Evolutionary conservation across 2,888 invertebrate species (phyloP).

Genomic region (Bugulina stolonifera): DNA sequence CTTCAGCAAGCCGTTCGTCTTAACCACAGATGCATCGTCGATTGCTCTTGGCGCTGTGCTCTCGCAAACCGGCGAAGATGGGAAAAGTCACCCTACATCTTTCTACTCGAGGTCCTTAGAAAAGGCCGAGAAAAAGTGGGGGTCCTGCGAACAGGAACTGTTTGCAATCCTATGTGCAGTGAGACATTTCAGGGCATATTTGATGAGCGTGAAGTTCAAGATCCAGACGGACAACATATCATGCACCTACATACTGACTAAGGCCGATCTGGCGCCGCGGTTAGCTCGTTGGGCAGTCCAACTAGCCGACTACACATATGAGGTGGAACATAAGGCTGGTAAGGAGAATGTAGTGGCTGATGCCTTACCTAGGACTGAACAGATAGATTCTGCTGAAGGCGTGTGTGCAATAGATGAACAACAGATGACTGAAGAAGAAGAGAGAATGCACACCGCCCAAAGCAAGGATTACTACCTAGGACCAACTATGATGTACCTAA

Average conservation of each 20-base stretch:
- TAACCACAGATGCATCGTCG: too few relatives aligned
- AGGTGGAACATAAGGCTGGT: neutral
- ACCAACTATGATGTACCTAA: neutral
- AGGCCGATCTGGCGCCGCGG: neutral
- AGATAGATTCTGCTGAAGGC: neutral
- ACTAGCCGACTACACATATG: neutral
- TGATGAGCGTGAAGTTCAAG: neutral
- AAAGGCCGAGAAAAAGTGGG: slow-evolving; percentile 6
- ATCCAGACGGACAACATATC: neutral
- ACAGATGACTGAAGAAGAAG: neutral
- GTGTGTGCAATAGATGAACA: neutral
- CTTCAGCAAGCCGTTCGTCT: neutral
- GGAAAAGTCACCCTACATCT: slow-evolving; percentile 3
- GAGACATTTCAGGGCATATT: slow-evolving; percentile 3
- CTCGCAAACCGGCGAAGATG: neutral
- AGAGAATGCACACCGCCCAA: neutral
- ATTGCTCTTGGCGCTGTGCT: neutral
- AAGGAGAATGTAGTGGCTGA: neutral
- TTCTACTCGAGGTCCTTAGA: neutral
- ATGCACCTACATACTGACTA: neutral
- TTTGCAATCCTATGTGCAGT: neutral
- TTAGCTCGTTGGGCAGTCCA: neutral
- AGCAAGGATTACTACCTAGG: slow-evolving; percentile 4
- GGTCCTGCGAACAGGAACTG: neutral
- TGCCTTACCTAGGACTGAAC: neutral